Evolutionary conservation across 2,113 vertebrate species (phyloP), one percentile per base, ranked within the genome.

Genomic region (Gobio gobio): DNA sequence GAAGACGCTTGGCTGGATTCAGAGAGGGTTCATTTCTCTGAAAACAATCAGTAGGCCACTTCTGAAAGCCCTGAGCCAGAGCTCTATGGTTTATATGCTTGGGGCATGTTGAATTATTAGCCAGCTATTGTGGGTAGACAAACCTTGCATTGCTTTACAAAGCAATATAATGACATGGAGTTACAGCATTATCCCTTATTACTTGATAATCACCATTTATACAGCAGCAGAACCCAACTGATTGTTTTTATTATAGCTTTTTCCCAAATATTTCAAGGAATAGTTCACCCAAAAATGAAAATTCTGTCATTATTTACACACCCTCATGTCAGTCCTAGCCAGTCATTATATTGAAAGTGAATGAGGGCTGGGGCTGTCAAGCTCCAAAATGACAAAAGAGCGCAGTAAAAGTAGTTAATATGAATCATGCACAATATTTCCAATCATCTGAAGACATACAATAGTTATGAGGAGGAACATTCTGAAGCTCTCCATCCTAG

Each of bases 21-120:
- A 89, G 84, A 89, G 84, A 88, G 54, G 58, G 79, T 86, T 89
- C 74, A 79, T 83, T 89, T 90, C 87, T 78, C 85, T 82, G 84
- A 89, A 87, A 87, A 86, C 89, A 90, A 86, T 87, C 84, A 83
- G 74, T 47, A 45, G 85, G 85, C 83, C 63, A 40, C 81, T 83
- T 68, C 75, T 83, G 74, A 76, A 83, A 70, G 54, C 51, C 36
- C 82, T 83, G 78, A 80, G 77, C 81, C 86, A 51, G 78, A 77
- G 87, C 79, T 82, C 83, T 82, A 86, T 5, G 82, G 88, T 89
- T 90, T 88, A 68, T 70, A 79, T 81, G 85, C 90, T 84, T 78
- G 84, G 89, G 90, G 91, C 90, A 66, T 84, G 82, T 91, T 92
- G 91, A 90, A 87, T 91, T 90, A 93, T 92, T 91, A 93, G 86